A percentile compares a stretch with the other conserved stretches of the same genome.
Evolutionary conservation across 1,140 invertebrate genomes (phyloP).

Genomic region (Hestina assimilis): DNA sequence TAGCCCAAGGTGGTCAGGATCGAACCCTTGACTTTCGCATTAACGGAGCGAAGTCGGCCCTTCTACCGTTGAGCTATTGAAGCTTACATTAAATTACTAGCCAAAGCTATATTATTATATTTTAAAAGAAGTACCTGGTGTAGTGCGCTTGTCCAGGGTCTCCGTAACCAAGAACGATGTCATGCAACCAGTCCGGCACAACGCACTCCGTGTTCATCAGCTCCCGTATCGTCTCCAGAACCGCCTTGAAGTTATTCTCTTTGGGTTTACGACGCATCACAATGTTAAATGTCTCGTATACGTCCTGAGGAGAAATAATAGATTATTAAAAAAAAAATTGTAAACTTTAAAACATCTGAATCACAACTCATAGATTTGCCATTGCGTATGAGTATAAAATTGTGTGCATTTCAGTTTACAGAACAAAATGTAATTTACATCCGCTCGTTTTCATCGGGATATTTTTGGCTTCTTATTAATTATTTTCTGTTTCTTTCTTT

Average conservation of each 20-base stretch:
- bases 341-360: neutral
- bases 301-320: slow-evolving; percentile 84
- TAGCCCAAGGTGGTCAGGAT: no score
- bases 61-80: no score
- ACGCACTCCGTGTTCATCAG: slow-evolving; percentile 99
- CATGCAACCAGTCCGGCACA: slow-evolving; percentile 98
- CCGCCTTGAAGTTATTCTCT: slow-evolving; percentile 99
- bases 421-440: no score
- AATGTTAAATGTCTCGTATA: slow-evolving; percentile 98
- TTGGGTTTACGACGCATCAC: slow-evolving; percentile 98
- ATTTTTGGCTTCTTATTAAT: no score
- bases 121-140: slow-evolving; percentile 88
- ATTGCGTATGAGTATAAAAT: no score
- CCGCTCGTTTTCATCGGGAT: no score
- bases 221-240: slow-evolving; percentile 98
- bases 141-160: slow-evolving; percentile 98
- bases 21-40: no score
- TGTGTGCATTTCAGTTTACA: no score
- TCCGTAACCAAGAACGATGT: slow-evolving; percentile 98
- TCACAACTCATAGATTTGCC: neutral
- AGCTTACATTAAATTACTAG: no score
- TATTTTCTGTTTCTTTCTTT: no score
- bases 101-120: no score
- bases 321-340: neutral
- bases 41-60: no score